phyloP scores from a whole-genome alignment of 2,113 vertebrate species.

The Dasyprocta punctata region DNA sequence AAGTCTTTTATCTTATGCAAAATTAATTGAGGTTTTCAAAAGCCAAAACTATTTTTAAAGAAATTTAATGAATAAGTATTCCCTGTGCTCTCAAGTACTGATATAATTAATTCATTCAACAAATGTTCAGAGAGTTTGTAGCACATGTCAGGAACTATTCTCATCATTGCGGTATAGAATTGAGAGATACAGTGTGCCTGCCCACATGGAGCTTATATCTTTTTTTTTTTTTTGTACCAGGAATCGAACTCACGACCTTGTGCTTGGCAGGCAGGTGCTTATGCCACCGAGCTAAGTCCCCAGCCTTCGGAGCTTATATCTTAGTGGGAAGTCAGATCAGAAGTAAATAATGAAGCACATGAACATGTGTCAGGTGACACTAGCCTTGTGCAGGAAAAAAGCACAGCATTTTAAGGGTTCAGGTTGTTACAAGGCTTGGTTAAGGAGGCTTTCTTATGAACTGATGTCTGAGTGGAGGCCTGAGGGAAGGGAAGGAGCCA shows the following conservation, averaged over 20 bases:
- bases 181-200: neutral
- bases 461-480: neutral
- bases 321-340: neutral
- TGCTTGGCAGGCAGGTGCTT: no score
- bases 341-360: neutral
- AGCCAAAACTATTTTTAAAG: slow-evolving; percentile 2
- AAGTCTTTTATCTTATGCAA: neutral
- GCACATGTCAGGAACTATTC: neutral
- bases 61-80: neutral
- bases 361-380: neutral
- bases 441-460: neutral
- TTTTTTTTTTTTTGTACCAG: no score
- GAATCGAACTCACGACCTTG: no score
- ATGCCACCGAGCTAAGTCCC: no score
- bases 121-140: neutral
- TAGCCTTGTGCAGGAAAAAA: neutral
- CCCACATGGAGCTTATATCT: neutral
- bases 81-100: neutral
- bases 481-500: neutral
- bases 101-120: neutral
- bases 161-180: neutral
- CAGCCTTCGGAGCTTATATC: no score
- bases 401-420: neutral
- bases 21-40: slow-evolving; percentile 10
- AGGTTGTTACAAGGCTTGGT: neutral